A percentile compares a stretch with the other conserved stretches of the same genome.
phyloP scores from a whole-genome alignment of 2,797 vertebrate species.

The Sebastes cheni region DNA sequence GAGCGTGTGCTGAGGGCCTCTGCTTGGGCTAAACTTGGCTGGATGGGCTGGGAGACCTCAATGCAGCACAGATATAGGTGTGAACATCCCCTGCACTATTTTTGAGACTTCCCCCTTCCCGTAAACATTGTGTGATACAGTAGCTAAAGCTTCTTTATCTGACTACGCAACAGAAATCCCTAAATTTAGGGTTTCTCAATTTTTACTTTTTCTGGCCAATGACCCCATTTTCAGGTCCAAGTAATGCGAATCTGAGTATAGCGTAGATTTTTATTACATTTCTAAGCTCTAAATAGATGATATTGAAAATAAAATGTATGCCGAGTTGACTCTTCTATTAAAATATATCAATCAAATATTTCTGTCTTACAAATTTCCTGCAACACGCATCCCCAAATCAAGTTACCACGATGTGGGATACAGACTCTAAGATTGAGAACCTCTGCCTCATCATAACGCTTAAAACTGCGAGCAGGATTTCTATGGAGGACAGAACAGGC shows the following conservation, averaged over 20 bases:
- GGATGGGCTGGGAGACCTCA: conserved; percentile 57
- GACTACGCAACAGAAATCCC: not conserved
- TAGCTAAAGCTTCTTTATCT: not conserved
- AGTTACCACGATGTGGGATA: not conserved
- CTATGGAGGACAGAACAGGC: no score
- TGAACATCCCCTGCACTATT: conserved; percentile 46
- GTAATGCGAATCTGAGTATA: not conserved
- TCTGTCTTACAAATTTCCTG: not conserved
- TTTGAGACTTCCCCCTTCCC: conserved; percentile 22
- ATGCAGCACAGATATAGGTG: conserved; percentile 55
- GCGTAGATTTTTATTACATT: not conserved
- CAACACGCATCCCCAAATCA: not conserved
- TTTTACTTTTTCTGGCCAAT: not conserved
- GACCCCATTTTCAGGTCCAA: not conserved
- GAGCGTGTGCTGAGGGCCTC: conserved; percentile 54
- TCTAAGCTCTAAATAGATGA: not conserved
- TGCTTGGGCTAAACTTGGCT: conserved; percentile 66
- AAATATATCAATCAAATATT: not conserved
- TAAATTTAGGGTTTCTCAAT: not conserved
- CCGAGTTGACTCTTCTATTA: not conserved
- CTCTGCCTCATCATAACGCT: not conserved
- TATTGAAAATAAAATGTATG: not conserved
- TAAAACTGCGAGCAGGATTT: not conserved
- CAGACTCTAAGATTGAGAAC: not conserved
- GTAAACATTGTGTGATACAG: conserved; percentile 27